Percentiles rank a stretch among this genome's conserved stretches.
phyloP scores from a whole-genome alignment of 1,140 invertebrate genomes.

The Drosophila lowei region DNA sequence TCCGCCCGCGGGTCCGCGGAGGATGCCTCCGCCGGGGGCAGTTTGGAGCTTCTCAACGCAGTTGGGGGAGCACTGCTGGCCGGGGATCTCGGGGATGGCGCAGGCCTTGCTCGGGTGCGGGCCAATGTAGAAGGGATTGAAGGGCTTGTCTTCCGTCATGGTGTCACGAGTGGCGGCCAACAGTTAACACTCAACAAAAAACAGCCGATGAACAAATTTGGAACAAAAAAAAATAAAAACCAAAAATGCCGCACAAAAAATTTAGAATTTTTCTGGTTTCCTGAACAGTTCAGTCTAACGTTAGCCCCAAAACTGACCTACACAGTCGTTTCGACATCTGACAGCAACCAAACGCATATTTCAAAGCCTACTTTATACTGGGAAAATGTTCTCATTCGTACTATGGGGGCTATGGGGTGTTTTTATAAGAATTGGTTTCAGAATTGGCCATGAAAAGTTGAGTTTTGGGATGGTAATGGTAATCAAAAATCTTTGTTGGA shows the following conservation, averaged over 20 bases:
- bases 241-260: slow-evolving; percentile 2
- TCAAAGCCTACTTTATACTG: not conserved
- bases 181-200: not conserved
- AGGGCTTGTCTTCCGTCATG: slow-evolving; percentile 41
- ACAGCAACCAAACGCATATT: not conserved
- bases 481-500: too few relatives aligned
- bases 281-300: slow-evolving; percentile 22
- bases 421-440: too few relatives aligned
- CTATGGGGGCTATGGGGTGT: too few relatives aligned
- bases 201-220: too few relatives aligned
- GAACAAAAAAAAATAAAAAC: not conserved
- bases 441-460: too few relatives aligned
- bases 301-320: slow-evolving; percentile 38
- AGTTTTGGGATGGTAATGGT: too few relatives aligned
- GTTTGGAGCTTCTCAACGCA: not conserved
- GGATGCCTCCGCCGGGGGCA: slow-evolving; percentile 5
- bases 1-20: slow-evolving; percentile 17
- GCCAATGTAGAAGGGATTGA: slow-evolving; percentile 72
- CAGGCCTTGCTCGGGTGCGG: slow-evolving; percentile 62
- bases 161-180: not conserved
- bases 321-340: too few relatives aligned
- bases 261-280: slow-evolving; percentile 24
- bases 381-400: too few relatives aligned
- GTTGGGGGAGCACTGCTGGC: slow-evolving; percentile 14
- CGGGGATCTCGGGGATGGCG: slow-evolving; percentile 11